Base-by-base conservation (phyloP, 1,140 invertebrate genomes). In the Nixonia krombeini region DNA sequence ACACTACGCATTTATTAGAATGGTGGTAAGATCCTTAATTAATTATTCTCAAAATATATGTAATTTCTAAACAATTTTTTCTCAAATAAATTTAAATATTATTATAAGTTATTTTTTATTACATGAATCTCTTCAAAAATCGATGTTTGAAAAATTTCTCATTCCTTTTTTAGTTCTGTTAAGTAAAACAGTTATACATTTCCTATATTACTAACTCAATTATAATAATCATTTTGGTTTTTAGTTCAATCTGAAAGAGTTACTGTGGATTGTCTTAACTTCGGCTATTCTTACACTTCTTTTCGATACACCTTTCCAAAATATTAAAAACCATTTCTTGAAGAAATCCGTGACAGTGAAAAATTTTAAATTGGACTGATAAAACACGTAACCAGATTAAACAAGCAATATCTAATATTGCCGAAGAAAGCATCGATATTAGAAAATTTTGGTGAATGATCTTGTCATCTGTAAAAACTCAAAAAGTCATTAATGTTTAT, bases 231-330 rank as follows among this genome's bases (percentile, higher is more conserved):
- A 25, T 40, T 9, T 49, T 40, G 61, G 15, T 38, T 44, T 37
- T 56, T 57, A 90, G 88, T 49, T 89, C 1, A 87, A 90, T 63
- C 59, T 89, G 4, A 86, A 87, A 62, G 89, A 90, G 76, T 72
- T 86, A 1, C 28, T 84, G 9, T 87, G 83, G 72, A 88, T 90
- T 7, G 46, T 91, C 38, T 7, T 87, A 15, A 85, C 85, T 23
- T 90, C 90, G 0, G 77, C 87, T 40, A 67, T 89, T 29, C 72
- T 92, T 5, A 91, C 90, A 1, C 65, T 92, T 33, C 80, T 91
- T 4, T 88, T 92, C 45, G 89, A 91, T 47, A 87, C 87, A 9
- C 90, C 90, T 21, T 90, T 91, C 73, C 90, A 91, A 76, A 90
- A 89, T 47, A 78, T 91, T 4, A 91, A 89, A 66, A 90, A 89